A percentile compares a stretch with the other conserved stretches of the same genome.
Conservation (phyloP, 2,888 invertebrate species). For the Machimus atricapillus region DNA sequence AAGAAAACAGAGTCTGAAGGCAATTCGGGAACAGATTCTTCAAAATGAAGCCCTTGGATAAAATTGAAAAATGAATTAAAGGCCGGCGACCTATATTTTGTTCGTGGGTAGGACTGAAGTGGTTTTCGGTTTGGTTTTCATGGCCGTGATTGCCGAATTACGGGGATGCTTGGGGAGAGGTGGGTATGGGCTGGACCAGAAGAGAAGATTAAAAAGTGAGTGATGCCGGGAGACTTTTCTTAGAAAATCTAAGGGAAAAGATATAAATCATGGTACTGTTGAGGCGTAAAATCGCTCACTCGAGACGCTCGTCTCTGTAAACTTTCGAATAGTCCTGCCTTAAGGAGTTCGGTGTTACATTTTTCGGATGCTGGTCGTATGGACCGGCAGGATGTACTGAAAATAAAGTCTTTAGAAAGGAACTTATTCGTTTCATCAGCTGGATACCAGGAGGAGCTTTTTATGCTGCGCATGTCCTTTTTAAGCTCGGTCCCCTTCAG, state of each 20-base stretch:
- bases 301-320: background rate
- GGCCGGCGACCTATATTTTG: constrained; percentile 25
- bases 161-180: background rate
- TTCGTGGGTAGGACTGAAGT: background rate
- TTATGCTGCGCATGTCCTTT: background rate
- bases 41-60: constrained; percentile 3
- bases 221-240: background rate
- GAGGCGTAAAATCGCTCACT: constrained; percentile 20
- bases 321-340: background rate
- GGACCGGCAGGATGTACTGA: background rate
- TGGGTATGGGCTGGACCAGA: background rate
- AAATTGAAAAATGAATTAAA: constrained; percentile 38
- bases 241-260: background rate
- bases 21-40: constrained; percentile 9
- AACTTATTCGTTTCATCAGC: background rate
- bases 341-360: background rate
- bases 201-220: constrained; percentile 22
- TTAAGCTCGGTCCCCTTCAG: background rate
- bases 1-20: constrained; percentile 10
- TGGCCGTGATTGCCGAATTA: background rate
- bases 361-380: background rate
- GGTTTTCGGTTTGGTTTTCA: background rate
- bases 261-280: constrained; percentile 23
- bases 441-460: background rate
- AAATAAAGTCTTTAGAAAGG: background rate